Evolutionary conservation across 2,113 vertebrate genomes (phyloP).

Genomic region (Callipepla californica): DNA sequence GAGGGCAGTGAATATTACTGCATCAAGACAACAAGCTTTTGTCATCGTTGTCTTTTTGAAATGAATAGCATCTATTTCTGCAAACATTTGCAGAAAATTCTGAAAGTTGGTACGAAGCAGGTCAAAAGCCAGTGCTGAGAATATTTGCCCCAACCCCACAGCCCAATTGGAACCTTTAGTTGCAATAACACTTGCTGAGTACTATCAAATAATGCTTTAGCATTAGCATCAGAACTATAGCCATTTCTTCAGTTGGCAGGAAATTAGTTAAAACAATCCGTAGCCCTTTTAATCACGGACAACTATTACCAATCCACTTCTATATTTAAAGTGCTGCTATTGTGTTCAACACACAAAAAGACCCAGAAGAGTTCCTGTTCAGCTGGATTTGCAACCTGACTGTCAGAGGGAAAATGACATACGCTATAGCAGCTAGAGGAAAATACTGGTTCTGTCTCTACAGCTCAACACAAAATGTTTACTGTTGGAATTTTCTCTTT

Average conservation of each 20-base stretch:
- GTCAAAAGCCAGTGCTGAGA: neutral
- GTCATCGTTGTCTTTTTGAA: neutral
- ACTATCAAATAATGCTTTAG: neutral
- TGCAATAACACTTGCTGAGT: neutral
- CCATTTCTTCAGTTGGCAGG: neutral
- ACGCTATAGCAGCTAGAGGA: neutral
- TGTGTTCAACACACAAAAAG: neutral
- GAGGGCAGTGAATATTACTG: neutral
- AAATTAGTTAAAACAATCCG: neutral
- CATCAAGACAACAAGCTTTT: neutral
- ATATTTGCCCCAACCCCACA: neutral
- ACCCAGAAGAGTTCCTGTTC: neutral
- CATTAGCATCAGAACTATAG: neutral
- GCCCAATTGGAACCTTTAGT: accelerated
- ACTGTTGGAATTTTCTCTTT: neutral
- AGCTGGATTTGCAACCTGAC: neutral
- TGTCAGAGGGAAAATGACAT: neutral
- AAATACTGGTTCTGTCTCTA: neutral
- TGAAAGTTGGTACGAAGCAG: neutral
- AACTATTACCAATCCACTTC: neutral
- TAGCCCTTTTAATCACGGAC: neutral
- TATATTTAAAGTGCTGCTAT: neutral
- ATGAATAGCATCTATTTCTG: neutral
- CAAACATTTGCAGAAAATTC: neutral
- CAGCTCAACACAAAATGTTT: neutral